These are phyloP conservation scores for Notocelia uddmanniana DNA, from an alignment of 2,888 invertebrate genomes.

Conservation along the genomic window DNA sequence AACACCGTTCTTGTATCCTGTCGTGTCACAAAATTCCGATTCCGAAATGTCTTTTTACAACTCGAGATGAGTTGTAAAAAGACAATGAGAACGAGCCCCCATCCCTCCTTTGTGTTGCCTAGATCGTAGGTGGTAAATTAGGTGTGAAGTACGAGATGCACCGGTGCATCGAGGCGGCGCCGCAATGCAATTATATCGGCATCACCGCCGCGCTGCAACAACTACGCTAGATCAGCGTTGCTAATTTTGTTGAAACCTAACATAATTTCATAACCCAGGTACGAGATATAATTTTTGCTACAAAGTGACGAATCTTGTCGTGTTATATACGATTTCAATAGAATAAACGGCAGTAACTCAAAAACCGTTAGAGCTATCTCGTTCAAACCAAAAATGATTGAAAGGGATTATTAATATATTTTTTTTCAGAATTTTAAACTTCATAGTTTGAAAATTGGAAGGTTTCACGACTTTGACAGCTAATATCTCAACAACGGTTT, in stretches of 20 bases:
- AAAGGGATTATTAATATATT: too few species aligned
- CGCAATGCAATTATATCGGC: slow-evolving; percentile 14
- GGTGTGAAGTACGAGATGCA: slow-evolving; percentile 13
- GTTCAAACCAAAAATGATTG: too few species aligned
- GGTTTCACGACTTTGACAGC: too few species aligned
- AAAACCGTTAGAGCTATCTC: too few species aligned
- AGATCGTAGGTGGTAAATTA: slow-evolving; percentile 16
- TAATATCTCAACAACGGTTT: too few species aligned
- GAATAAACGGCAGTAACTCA: too few species aligned
- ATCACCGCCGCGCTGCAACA: neutral
- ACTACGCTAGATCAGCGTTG: neutral
- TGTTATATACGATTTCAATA: too few species aligned
- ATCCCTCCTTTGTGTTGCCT: neutral
- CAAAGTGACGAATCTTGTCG: neutral
- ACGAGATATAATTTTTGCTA: neutral
- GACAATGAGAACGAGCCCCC: neutral
- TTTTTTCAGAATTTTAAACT: too few species aligned
- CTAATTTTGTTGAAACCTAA: neutral
- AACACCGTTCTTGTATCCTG: neutral
- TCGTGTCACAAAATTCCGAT: neutral
- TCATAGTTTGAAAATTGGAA: too few species aligned
- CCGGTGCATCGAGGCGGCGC: slow-evolving; percentile 6
- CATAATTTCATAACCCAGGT: neutral
- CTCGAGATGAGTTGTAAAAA: neutral
- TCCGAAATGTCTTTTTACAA: too few species aligned